These are phyloP conservation scores for Chanos chanos DNA, from an alignment of 2,797 vertebrate species.

Conservation along the genomic window DNA sequence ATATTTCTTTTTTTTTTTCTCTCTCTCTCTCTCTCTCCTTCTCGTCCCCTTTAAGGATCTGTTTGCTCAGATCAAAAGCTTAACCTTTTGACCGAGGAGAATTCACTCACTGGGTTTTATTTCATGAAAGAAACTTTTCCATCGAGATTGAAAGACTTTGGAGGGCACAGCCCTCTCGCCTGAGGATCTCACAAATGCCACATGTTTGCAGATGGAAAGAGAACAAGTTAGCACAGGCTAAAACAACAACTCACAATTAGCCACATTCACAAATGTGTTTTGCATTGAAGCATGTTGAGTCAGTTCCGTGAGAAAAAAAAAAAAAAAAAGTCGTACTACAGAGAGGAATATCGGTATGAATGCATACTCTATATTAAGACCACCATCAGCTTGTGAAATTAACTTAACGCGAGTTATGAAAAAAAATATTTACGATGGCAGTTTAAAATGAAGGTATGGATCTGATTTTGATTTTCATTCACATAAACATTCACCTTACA, in stretches of 20 bases:
- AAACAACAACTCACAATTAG: constrained; percentile 58
- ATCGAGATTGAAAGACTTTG: constrained; percentile 43
- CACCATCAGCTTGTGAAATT: too few relatives aligned
- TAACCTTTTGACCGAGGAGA: constrained; percentile 67
- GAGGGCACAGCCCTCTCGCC: constrained; percentile 36
- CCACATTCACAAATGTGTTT: constrained; percentile 35
- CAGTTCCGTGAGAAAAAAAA: neutral
- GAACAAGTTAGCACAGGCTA: constrained; percentile 46
- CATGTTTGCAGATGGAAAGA: constrained; percentile 47
- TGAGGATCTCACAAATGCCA: constrained; percentile 46
- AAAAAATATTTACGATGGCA: too few relatives aligned
- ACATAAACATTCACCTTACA: too few relatives aligned
- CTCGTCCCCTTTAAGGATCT: constrained; percentile 66
- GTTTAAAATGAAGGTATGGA: too few relatives aligned
- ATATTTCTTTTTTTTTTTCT: constrained; percentile 48
- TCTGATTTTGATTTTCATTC: too few relatives aligned
- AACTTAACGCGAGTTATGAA: too few relatives aligned
- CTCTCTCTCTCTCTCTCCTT: constrained; percentile 35
- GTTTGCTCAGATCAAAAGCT: constrained; percentile 65
- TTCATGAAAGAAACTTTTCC: constrained; percentile 57
- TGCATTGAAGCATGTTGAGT: constrained; percentile 25
- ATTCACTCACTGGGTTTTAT: constrained; percentile 58
- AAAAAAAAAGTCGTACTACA: too few relatives aligned
- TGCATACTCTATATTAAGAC: too few relatives aligned
- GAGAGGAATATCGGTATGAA: too few relatives aligned